Percentiles rank a stretch among this genome's conserved stretches.
These are phyloP conservation scores for Ptychodera flava DNA, from an alignment of 35 echinoderm and acorn worm species.

Conservation along the genomic window DNA sequence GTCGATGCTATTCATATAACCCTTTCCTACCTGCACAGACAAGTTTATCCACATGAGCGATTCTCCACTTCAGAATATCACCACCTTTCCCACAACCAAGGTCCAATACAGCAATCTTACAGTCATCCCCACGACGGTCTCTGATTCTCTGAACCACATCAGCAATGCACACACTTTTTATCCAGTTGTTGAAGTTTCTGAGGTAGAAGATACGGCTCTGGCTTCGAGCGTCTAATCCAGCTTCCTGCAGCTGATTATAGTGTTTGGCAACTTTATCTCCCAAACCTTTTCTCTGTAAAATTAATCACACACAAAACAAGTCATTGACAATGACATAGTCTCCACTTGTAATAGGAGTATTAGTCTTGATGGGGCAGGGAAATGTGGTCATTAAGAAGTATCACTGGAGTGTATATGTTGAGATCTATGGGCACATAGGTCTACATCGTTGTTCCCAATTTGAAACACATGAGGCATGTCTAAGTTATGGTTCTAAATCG, in stretches of 20 bases:
- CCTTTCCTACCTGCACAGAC: conserved; percentile 87
- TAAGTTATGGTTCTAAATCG: no score
- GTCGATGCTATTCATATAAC: no score
- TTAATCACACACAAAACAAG: no score
- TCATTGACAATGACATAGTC: no score
- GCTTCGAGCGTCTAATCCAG: conserved; percentile 47
- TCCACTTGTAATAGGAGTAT: no score
- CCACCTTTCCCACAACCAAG: conserved; percentile 95
- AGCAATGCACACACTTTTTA: conserved; percentile 80
- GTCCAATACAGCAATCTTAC: conserved; percentile 56
- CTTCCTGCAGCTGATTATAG: conserved; percentile 89
- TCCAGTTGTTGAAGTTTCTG: conserved; percentile 99
- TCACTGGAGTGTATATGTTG: no score
- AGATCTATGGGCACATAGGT: no score
- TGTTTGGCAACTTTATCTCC: conserved; percentile 64
- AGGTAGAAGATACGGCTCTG: conserved; percentile 84
- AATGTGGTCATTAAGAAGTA: no score
- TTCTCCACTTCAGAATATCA: conserved; percentile 97
- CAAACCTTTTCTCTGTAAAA: not conserved
- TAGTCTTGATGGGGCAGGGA: no score
- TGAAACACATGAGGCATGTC: no score
- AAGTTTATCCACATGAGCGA: conserved; percentile 69
- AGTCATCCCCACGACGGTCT: conserved; percentile 28
- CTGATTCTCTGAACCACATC: conserved; percentile 44
- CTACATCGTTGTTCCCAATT: no score